Conservation (phyloP, 2,888 invertebrate genomes). For the Cheilosia vernalis region DNA sequence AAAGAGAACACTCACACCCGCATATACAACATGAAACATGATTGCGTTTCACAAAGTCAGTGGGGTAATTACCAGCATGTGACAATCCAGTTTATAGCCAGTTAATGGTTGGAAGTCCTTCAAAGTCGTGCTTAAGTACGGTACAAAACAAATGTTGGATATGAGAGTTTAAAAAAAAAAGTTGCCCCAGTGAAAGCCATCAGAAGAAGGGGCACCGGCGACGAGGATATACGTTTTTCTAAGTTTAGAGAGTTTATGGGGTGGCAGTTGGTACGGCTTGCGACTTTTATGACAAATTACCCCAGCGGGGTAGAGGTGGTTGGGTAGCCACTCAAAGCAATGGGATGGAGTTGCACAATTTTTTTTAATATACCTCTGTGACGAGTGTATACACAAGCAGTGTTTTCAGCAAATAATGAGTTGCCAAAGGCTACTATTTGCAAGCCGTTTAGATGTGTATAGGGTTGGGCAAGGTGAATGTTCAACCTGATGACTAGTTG, state of each 20-base stretch:
- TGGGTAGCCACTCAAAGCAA: neutral
- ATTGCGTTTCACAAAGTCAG: slow-evolving; percentile 38
- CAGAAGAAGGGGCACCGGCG: slow-evolving; percentile 29
- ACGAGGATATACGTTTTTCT: slow-evolving; percentile 42
- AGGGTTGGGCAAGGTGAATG: neutral
- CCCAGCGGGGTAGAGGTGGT: neutral
- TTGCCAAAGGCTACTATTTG: neutral
- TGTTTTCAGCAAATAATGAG: neutral
- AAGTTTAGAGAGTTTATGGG: slow-evolving; percentile 66
- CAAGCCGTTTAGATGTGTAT: neutral
- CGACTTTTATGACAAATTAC: slow-evolving; percentile 56
- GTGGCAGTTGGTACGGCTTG: slow-evolving; percentile 57
- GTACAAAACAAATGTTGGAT: slow-evolving; percentile 26
- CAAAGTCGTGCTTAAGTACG: slow-evolving; percentile 55
- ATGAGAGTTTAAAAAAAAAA: slow-evolving; percentile 32
- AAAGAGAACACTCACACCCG: neutral
- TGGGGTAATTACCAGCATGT: slow-evolving; percentile 71
- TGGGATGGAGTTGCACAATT: neutral
- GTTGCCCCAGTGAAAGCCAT: slow-evolving; percentile 23
- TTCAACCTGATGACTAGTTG: too few species aligned
- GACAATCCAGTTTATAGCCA: slow-evolving; percentile 71
- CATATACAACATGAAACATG: slow-evolving; percentile 27
- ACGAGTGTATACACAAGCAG: neutral
- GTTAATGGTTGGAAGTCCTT: slow-evolving; percentile 67
- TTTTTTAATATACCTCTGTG: neutral